These are phyloP conservation scores for Neoitamus cyanurus DNA, from an alignment of 2,888 invertebrate genomes.

Conservation along the genomic window DNA sequence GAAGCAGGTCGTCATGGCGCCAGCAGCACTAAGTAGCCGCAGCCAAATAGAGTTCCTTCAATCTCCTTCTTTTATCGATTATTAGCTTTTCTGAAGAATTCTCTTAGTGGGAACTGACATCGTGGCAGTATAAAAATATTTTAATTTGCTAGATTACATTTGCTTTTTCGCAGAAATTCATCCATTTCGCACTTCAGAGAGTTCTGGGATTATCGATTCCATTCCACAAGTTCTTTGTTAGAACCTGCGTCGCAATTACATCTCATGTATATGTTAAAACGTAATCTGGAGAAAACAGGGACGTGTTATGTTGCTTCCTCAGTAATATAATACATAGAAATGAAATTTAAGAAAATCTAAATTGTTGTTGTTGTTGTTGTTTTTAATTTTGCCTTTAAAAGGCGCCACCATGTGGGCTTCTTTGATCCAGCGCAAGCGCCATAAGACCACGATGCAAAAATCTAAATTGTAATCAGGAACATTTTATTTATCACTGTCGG, in stretches of 20 bases:
- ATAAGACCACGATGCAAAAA: too few relatives aligned
- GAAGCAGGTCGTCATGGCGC: constrained; percentile 26
- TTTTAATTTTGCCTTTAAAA: too few relatives aligned
- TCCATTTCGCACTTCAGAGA: neutral
- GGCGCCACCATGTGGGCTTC: too few relatives aligned
- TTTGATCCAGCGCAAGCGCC: too few relatives aligned
- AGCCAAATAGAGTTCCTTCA: neutral
- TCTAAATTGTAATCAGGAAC: too few relatives aligned
- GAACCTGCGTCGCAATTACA: neutral
- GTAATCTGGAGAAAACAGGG: too few relatives aligned
- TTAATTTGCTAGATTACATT: neutral
- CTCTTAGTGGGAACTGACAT: neutral
- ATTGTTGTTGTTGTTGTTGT: too few relatives aligned
- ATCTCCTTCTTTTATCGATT: constrained; percentile 23
- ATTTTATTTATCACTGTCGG: too few relatives aligned
- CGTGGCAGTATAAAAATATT: neutral
- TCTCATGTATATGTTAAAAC: too few relatives aligned
- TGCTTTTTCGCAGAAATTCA: neutral
- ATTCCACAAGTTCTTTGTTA: neutral
- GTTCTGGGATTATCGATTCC: neutral
- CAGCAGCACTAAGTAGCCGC: neutral
- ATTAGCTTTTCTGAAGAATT: neutral
- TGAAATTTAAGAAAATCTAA: too few relatives aligned
- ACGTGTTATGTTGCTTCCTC: too few relatives aligned
- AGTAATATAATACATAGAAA: too few relatives aligned